phyloP scores from a whole-genome alignment of 2,113 vertebrate genomes.

The Ramphastos sulfuratus region DNA sequence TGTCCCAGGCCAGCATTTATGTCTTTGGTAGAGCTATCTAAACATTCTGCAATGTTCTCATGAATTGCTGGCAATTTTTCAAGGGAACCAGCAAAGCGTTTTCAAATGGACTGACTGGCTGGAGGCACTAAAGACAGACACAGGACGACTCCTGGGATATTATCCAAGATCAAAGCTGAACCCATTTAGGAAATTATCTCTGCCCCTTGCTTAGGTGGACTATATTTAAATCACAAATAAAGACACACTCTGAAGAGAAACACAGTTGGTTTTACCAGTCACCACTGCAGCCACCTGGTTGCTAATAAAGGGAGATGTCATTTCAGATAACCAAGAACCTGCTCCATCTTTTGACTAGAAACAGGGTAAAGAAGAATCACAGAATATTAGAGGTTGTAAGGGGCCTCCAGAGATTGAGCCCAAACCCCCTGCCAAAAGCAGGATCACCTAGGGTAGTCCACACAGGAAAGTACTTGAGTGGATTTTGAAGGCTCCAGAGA shows the following conservation, averaged over 20 bases:
- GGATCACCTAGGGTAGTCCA: too few relatives aligned
- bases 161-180: neutral
- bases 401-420: too few relatives aligned
- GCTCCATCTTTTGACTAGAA: neutral
- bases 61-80: neutral
- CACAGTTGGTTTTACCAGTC: neutral
- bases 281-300: neutral
- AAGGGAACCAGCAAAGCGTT: neutral
- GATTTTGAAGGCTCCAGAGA: too few relatives aligned
- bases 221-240: neutral
- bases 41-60: neutral
- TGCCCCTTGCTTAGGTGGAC: too few relatives aligned
- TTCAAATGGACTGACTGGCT: neutral
- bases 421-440: too few relatives aligned
- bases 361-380: neutral
- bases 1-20: neutral
- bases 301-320: neutral
- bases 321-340: neutral
- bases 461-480: too few relatives aligned
- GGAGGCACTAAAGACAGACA: neutral
- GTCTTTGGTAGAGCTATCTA: neutral
- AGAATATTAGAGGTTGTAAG: too few relatives aligned
- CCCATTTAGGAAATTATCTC: neutral
- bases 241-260: neutral
- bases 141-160: neutral